phyloP scores from a whole-genome alignment of 2,797 vertebrate genomes.

The Darevskia mixta region DNA sequence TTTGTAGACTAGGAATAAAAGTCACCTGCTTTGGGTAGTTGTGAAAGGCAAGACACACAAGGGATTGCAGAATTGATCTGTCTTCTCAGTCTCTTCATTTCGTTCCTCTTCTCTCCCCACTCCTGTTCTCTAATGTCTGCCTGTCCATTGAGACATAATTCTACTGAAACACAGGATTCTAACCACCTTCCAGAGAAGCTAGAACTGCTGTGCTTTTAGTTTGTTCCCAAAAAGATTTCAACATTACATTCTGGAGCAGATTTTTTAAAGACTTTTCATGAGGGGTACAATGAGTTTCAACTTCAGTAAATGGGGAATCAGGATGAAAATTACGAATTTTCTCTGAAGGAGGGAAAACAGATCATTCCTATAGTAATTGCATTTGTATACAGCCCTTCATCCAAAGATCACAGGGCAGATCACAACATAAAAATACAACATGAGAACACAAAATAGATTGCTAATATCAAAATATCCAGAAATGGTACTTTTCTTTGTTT shows the following conservation, averaged over 20 bases:
- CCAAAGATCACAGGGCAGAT: too few species aligned
- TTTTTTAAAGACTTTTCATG: not conserved
- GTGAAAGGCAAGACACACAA: not conserved
- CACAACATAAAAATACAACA: too few species aligned
- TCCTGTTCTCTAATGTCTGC: not conserved
- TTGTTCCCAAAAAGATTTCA: not conserved
- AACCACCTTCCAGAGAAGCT: not conserved
- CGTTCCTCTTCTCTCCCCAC: too few species aligned
- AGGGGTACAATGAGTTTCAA: not conserved
- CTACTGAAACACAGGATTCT: not conserved
- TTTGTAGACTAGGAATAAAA: not conserved
- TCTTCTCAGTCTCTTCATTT: not conserved
- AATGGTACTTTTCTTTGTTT: conserved; percentile 26
- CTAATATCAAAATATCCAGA: not conserved
- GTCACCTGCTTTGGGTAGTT: not conserved
- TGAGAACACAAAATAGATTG: not conserved
- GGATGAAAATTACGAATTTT: not conserved
- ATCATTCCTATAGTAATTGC: too few species aligned
- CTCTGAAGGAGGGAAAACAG: not conserved
- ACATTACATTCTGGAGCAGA: not conserved
- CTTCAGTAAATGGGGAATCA: not conserved
- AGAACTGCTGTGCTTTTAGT: not conserved
- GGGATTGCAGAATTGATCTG: not conserved
- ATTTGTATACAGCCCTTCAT: too few species aligned
- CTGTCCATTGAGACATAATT: not conserved